Base-by-base conservation (phyloP, 2,888 invertebrate genomes). In the Griposia aprilina region DNA sequence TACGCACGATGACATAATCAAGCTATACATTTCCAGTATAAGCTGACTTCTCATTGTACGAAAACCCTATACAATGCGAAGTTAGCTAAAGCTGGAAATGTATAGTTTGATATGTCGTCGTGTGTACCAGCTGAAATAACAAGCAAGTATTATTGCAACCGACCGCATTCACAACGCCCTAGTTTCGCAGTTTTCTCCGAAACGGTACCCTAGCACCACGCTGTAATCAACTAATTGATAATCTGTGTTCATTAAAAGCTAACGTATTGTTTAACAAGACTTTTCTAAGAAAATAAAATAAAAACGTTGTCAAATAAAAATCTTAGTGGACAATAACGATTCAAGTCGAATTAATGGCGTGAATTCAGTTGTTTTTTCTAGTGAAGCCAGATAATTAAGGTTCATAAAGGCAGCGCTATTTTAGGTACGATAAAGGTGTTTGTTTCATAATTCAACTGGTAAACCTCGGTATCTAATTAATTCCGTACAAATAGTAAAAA, bases 171-270 rank as follows among this genome's bases (percentile, higher is more conserved):
- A 78, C 68, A 62, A 23, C 78, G 86, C 74, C 83, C 88, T 81
- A 88, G 82, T 86, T 88, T 78, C 63, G n/a, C 48, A 76, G 84
- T 85, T 89, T 90, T 90, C 91, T 88, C 80, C 74, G 83, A 85
- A 82, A 81, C 82, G 78, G 80, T 81, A 76, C 50, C 69, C 50
- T 57, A 36, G 55, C 65, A 13, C 30, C 30, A n/a, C 68, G 17
- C 48, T 8, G 72, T 75, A 62, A 74, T 70, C 48, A 67, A 59
- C 52, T 69, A 76, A 87, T 74, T 87, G 17, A 75, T 74, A 79
- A 72, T 75, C 73, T 76, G 68, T 82, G 77, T 55, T 74, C 74
- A 72, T 80, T 52, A 71, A 74, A 80, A 20, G 23, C 15, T 80
- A 26, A 50, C 15, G 30, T 68, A 45, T 68, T 82, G 50, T 63